Evolutionary conservation across 1,140 invertebrate genomes (phyloP).

Genomic region (Phthorimaea operculella): DNA sequence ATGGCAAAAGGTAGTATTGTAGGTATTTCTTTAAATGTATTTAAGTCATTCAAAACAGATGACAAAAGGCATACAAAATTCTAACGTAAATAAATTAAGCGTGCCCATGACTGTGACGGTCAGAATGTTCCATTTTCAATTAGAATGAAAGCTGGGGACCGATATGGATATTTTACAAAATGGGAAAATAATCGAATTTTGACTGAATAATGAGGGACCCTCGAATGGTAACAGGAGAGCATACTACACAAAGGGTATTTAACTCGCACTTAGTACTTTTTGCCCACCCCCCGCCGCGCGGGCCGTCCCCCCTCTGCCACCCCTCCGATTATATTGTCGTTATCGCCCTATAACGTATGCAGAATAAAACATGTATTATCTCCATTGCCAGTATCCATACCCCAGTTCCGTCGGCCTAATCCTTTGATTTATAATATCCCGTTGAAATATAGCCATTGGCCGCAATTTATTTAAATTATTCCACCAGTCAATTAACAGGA

Average conservation of each 20-base stretch:
- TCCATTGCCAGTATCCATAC: slow-evolving; percentile 57
- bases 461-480: slow-evolving; percentile 65
- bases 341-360: slow-evolving; percentile 63
- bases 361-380: slow-evolving; percentile 54
- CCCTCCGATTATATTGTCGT: slow-evolving; percentile 56
- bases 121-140: slow-evolving; percentile 58
- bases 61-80: slow-evolving; percentile 21
- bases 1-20: too few species aligned
- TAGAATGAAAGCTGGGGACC: slow-evolving; percentile 57
- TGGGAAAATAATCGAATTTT: slow-evolving; percentile 67
- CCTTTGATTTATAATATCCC: slow-evolving; percentile 64
- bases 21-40: too few species aligned
- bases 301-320: slow-evolving; percentile 26
- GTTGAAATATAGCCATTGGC: slow-evolving; percentile 50
- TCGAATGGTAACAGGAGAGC: slow-evolving; percentile 53
- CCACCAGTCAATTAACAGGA: slow-evolving; percentile 62
- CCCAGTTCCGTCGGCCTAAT: slow-evolving; percentile 45
- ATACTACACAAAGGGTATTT: slow-evolving; percentile 63
- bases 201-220: slow-evolving; percentile 64
- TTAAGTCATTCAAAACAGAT: background rate
- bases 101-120: slow-evolving; percentile 35
- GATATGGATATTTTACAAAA: slow-evolving; percentile 65
- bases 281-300: slow-evolving; percentile 34
- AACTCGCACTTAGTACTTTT: slow-evolving; percentile 65
- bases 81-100: slow-evolving; percentile 47